Evolutionary conservation across 1,140 invertebrate genomes (phyloP), one percentile per base, ranked within the genome.

Genomic region (Vollenhovia emeryi): DNA sequence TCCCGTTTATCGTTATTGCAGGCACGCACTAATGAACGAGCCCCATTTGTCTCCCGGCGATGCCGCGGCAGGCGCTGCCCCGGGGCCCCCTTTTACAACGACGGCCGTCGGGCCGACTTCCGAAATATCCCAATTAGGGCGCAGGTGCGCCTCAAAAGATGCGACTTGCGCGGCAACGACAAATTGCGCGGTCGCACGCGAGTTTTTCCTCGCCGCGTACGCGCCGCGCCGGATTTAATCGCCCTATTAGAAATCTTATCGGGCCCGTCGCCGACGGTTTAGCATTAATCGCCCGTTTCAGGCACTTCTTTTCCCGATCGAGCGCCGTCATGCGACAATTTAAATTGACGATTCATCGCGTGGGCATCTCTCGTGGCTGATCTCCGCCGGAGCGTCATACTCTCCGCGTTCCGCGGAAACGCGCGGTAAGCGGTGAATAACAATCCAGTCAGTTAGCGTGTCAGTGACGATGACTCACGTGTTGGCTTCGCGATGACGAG

Each of bases 1-100:
- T 45, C 15, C 40, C 59, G 52, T 88, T 80, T 83, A 89, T 89
- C 87, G 45, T 55, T 64, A 73, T 74, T 50, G 40, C 45, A 48
- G 27, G 52, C 68, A 40, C 50, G 43, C 52, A 55, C 40, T 83
- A 83, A 89, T 86, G 84, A 88, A 88, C 50, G 50, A 62, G 57
- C 36, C n/a, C n/a, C 83, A 55, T 50, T 78, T 89, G 84, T 88
- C 21, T 76, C 13, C 27, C 13, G 18, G 13, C 24, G 52, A 33
- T 62, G 11, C 48, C 43, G 24, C 85, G 45, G 50, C 75, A 48
- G 57, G 24, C 50, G 64, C 24, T 48, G 43, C 7, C 40, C n/a
- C 21, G 18, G 33, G 6, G 33, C 33, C 24, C 27, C 24, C 52
- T 45, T 78, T 64, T 45, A 57, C 21, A 43, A 64, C 13, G 50